A percentile compares a stretch with the other conserved stretches of the same genome.
phyloP scores from a whole-genome alignment of 2,113 vertebrate genomes.

The Catharus minimus region DNA sequence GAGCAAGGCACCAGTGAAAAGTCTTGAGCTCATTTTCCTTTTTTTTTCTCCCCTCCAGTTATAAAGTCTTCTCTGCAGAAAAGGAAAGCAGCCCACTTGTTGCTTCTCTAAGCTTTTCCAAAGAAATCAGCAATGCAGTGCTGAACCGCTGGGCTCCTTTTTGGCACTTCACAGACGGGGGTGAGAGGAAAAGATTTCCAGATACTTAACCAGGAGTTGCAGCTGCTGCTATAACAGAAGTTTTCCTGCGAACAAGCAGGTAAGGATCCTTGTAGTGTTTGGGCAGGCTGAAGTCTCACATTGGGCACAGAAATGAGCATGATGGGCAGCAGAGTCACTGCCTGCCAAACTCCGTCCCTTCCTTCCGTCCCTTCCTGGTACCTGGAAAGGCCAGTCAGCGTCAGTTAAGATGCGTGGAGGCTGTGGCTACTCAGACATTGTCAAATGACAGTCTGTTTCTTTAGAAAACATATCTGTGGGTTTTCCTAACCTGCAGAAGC shows the following conservation, averaged over 20 bases:
- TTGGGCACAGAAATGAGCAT: fast-evolving
- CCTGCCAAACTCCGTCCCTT: background rate
- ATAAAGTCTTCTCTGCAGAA: background rate
- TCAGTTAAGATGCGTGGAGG: background rate
- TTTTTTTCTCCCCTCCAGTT: fast-evolving
- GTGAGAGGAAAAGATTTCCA: slow-evolving; percentile 42
- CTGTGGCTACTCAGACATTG: background rate
- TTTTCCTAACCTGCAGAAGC: background rate
- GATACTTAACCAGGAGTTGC: background rate
- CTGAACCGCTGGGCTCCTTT: slow-evolving; percentile 60
- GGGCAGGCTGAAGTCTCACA: background rate
- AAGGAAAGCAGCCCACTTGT: background rate
- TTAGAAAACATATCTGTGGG: background rate
- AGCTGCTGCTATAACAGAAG: slow-evolving; percentile 9
- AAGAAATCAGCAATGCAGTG: slow-evolving; percentile 17
- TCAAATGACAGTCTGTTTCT: background rate
- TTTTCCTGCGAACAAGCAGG: slow-evolving; percentile 15
- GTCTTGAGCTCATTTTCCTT: background rate
- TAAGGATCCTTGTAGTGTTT: background rate
- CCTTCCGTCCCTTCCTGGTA: background rate
- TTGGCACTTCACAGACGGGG: slow-evolving; percentile 1
- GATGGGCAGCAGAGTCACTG: background rate
- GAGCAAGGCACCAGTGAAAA: background rate
- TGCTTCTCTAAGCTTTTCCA: slow-evolving; percentile 14
- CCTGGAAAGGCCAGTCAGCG: background rate